A percentile compares a stretch with the other conserved stretches of the same genome.
phyloP scores from a whole-genome alignment of 2,113 vertebrate genomes.

The Melanotaenia duboulayi region DNA sequence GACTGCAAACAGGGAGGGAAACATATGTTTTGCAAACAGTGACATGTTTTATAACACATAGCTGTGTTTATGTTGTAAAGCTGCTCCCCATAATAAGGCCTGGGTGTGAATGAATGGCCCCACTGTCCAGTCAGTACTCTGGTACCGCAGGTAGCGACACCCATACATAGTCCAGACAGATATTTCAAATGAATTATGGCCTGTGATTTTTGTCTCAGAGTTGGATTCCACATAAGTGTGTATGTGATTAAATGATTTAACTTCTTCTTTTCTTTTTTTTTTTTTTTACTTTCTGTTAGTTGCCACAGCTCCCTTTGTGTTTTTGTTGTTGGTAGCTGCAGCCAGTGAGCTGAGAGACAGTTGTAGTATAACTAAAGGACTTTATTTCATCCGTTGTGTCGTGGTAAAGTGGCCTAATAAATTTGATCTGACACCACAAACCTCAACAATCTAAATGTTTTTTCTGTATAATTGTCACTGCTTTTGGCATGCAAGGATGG shows the following conservation, averaged over 20 bases:
- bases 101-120: constrained; percentile 69
- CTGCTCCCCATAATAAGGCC: constrained; percentile 53
- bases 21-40: constrained; percentile 60
- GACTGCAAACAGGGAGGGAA: neutral
- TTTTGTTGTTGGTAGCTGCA: constrained; percentile 27
- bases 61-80: constrained; percentile 73
- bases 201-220: constrained; percentile 25
- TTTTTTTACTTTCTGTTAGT: constrained; percentile 24
- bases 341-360: constrained; percentile 4
- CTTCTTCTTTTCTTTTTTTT: neutral
- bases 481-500: neutral
- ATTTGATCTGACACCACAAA: neutral
- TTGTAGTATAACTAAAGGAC: neutral
- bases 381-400: neutral
- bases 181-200: constrained; percentile 61
- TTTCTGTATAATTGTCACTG: too few species aligned
- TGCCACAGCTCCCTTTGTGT: constrained; percentile 21
- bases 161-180: constrained; percentile 55
- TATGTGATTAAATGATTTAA: constrained; percentile 21
- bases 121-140: constrained; percentile 63
- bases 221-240: constrained; percentile 25
- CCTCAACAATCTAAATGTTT: too few species aligned
- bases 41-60: constrained; percentile 70
- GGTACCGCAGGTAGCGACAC: constrained; percentile 59
- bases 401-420: neutral